Conservation (phyloP, 2,888 invertebrate species). For the Stictocephala bisonia region DNA sequence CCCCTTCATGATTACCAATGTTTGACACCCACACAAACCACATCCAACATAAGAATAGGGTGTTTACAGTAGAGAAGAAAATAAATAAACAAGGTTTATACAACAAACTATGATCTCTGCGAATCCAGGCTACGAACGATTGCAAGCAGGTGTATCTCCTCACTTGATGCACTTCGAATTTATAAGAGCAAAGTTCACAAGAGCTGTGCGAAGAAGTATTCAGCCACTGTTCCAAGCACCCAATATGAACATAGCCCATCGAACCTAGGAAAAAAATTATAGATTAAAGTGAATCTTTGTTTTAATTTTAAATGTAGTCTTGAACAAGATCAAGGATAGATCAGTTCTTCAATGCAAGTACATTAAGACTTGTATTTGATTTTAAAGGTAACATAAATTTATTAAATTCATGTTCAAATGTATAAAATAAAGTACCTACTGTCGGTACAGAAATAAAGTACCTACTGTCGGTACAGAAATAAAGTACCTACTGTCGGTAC, state of each 20-base stretch:
- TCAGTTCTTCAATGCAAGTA: too few species aligned
- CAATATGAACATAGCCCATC: slow-evolving; percentile 27
- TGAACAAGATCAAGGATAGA: too few species aligned
- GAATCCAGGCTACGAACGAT: neutral
- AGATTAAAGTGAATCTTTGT: neutral
- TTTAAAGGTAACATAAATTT: too few species aligned
- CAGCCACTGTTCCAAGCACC: slow-evolving; percentile 25
- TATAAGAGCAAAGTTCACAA: slow-evolving; percentile 30
- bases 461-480: too few species aligned
- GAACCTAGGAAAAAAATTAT: neutral
- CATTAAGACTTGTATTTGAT: too few species aligned
- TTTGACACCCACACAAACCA: slow-evolving; percentile 24
- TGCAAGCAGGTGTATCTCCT: slow-evolving; percentile 13
- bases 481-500: too few species aligned
- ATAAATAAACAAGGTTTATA: slow-evolving; percentile 1
- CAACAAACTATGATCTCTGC: neutral
- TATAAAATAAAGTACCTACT: too few species aligned
- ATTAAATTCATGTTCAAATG: too few species aligned
- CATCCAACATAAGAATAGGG: slow-evolving; percentile 12
- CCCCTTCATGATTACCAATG: neutral
- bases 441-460: too few species aligned
- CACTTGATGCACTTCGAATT: slow-evolving; percentile 23
- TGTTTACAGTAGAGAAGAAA: neutral
- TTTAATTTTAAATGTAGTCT: neutral
- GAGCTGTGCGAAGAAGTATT: slow-evolving; percentile 11